These are phyloP conservation scores for Ophioninae sp. DNA, from an alignment of 2,888 invertebrate species.

Conservation along the genomic window DNA sequence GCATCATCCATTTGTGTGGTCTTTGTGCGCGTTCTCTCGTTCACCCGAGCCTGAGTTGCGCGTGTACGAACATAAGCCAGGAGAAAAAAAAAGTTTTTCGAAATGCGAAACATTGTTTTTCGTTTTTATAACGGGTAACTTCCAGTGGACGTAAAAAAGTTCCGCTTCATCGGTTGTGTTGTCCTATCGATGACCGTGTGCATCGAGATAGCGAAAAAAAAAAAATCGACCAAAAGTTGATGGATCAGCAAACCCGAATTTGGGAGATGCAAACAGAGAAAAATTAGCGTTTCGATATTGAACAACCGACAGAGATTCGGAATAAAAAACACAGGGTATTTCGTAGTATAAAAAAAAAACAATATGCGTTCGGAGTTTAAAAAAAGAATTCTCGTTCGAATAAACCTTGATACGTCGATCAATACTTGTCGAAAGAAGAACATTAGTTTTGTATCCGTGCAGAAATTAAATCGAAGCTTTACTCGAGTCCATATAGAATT, in stretches of 20 bases:
- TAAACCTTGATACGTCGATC: too few species aligned
- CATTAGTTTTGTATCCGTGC: too few species aligned
- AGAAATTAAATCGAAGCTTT: too few species aligned
- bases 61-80: conserved; percentile 50
- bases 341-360: background rate
- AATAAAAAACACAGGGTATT: background rate
- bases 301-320: background rate
- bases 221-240: background rate
- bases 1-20: conserved; percentile 26
- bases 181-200: background rate
- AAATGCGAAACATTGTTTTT: conserved; percentile 14
- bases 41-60: conserved; percentile 49
- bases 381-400: too few species aligned
- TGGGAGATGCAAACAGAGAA: background rate
- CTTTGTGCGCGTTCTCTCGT: conserved; percentile 37
- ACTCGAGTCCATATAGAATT: too few species aligned
- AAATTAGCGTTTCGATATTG: background rate
- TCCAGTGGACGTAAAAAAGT: conserved; percentile 1
- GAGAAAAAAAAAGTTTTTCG: conserved; percentile 1
- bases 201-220: background rate
- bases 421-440: too few species aligned
- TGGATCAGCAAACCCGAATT: background rate
- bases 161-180: background rate
- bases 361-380: background rate
- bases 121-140: background rate